Percentiles rank a stretch among this genome's conserved stretches.
phyloP scores from a whole-genome alignment of 2,113 vertebrate genomes.

The Ameiurus melas region DNA sequence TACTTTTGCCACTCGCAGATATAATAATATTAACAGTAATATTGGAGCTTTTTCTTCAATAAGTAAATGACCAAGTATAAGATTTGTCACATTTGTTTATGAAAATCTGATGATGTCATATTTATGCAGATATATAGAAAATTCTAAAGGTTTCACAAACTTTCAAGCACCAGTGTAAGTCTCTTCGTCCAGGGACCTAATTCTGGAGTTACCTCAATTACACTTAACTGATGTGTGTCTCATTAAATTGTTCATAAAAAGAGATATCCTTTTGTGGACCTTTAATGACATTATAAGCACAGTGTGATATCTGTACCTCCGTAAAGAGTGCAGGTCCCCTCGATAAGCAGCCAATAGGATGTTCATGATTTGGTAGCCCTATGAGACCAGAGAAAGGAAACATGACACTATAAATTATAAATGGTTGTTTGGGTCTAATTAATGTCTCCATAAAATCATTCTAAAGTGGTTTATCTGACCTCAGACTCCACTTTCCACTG shows the following conservation, averaged over 20 bases:
- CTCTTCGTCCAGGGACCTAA: not conserved
- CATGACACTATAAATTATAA: not conserved
- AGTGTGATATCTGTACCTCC: constrained; percentile 55
- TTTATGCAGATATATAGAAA: too few species aligned
- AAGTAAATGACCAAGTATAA: too few species aligned
- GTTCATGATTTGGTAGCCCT: constrained; percentile 75
- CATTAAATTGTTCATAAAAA: not conserved
- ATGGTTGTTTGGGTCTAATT: not conserved
- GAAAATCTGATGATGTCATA: too few species aligned
- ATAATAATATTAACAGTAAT: too few species aligned
- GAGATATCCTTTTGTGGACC: not conserved
- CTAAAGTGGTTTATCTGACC: constrained; percentile 47
- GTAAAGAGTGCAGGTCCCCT: constrained; percentile 65
- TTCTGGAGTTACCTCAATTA: not conserved
- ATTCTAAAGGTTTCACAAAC: too few species aligned
- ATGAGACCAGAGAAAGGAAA: constrained; percentile 21
- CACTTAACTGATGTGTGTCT: not conserved
- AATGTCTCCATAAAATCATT: not conserved
- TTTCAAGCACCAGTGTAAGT: too few species aligned
- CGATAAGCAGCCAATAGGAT: constrained; percentile 67
- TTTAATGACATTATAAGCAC: not conserved
- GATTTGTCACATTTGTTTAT: too few species aligned
- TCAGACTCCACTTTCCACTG: constrained; percentile 72
- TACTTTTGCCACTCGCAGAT: too few species aligned
- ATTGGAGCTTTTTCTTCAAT: too few species aligned